Percentiles rank a stretch among this genome's conserved stretches.
Evolutionary conservation across 1,140 invertebrate species (phyloP).

Genomic region (Ips typographus): DNA sequence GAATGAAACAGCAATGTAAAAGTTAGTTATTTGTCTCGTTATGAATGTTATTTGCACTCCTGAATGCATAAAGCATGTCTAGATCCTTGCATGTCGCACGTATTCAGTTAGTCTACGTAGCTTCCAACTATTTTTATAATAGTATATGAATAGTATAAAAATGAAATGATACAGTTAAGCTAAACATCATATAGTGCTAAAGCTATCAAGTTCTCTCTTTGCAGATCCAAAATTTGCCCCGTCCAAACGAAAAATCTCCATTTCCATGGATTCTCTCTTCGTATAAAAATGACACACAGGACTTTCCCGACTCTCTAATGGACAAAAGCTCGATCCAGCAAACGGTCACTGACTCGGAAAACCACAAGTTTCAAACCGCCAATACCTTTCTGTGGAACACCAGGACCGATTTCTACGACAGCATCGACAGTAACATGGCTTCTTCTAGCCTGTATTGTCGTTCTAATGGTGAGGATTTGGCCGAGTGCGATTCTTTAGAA

Average conservation of each 20-base stretch:
- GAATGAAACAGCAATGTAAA: too few relatives aligned
- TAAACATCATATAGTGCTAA: neutral
- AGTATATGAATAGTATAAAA: neutral
- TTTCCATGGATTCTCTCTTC: conserved; percentile 56
- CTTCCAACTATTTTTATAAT: neutral
- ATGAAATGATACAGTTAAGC: neutral
- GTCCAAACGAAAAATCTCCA: conserved; percentile 48
- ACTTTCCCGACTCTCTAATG: conserved; percentile 49
- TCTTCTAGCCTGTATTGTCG: conserved; percentile 52
- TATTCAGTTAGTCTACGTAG: neutral
- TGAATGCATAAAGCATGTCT: too few relatives aligned
- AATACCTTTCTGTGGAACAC: conserved; percentile 53
- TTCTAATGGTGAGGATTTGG: conserved; percentile 55
- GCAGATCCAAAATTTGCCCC: conserved; percentile 42
- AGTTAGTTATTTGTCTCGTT: too few relatives aligned
- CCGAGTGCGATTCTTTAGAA: conserved; percentile 60
- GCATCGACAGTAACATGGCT: conserved; percentile 56
- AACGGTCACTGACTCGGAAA: conserved; percentile 48
- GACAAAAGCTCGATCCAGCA: conserved; percentile 41
- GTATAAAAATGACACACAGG: conserved; percentile 44
- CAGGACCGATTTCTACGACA: conserved; percentile 54
- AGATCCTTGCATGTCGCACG: too few relatives aligned
- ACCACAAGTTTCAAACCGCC: conserved; percentile 52
- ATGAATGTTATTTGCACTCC: too few relatives aligned
- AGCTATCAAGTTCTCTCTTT: neutral